phyloP scores from a whole-genome alignment of 1,140 invertebrate species.

The Lepidurus packardi region DNA sequence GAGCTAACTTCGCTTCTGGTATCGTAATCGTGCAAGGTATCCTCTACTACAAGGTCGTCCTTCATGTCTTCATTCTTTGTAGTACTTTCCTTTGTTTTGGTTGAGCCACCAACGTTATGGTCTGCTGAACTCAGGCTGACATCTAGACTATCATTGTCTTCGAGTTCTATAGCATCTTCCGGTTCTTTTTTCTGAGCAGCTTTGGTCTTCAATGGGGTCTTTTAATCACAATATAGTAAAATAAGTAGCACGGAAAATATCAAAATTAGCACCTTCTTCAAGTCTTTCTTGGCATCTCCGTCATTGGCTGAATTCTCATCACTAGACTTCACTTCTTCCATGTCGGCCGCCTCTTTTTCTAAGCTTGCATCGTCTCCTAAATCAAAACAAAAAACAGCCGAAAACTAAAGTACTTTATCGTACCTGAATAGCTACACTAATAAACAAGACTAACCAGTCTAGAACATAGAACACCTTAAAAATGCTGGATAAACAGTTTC shows the following conservation, averaged over 20 bases:
- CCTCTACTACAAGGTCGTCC: slow-evolving; percentile 62
- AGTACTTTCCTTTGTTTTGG: slow-evolving; percentile 41
- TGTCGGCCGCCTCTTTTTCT: neutral
- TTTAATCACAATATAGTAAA: neutral
- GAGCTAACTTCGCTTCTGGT: slow-evolving; percentile 66
- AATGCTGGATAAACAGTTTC: neutral
- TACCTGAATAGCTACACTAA: neutral
- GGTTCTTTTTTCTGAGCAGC: slow-evolving; percentile 13
- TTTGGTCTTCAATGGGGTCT: neutral
- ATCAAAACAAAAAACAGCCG: neutral
- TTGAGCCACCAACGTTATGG: neutral
- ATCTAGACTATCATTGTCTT: neutral
- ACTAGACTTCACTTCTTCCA: slow-evolving; percentile 2
- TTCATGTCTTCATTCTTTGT: slow-evolving; percentile 64
- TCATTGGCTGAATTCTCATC: neutral
- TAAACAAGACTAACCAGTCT: neutral
- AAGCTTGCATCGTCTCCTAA: slow-evolving; percentile 8
- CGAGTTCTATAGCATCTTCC: slow-evolving; percentile 12
- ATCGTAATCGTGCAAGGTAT: slow-evolving; percentile 50
- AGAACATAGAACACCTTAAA: neutral
- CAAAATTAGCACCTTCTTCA: too few relatives aligned
- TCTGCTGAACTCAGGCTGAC: slow-evolving; percentile 13
- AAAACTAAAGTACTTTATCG: neutral
- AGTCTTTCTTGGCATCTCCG: neutral
- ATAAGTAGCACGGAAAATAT: neutral